phyloP scores from a whole-genome alignment of 1,140 invertebrate genomes.

The Drosophila sproati region DNA sequence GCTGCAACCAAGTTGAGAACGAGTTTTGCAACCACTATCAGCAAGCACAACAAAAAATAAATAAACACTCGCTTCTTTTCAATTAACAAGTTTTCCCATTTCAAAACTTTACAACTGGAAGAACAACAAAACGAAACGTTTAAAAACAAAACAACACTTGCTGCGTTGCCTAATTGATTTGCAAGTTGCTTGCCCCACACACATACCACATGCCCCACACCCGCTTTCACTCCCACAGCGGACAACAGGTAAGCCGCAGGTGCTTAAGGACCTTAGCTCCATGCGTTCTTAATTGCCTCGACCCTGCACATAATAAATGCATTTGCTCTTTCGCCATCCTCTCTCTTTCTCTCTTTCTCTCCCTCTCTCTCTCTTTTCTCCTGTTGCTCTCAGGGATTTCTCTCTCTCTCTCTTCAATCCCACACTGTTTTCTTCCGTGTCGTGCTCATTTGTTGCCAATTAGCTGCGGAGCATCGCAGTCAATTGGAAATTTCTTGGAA shows the following conservation, averaged over 20 bases:
- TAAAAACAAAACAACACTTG: slow-evolving; percentile 54
- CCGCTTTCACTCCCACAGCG: not conserved
- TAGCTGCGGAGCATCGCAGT: slow-evolving; percentile 79
- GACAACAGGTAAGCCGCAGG: slow-evolving; percentile 21
- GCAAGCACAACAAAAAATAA: not conserved
- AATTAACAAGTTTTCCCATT: slow-evolving; percentile 73
- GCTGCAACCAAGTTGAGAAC: slow-evolving; percentile 46
- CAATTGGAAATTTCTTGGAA: slow-evolving; percentile 75
- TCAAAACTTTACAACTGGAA: slow-evolving; percentile 18
- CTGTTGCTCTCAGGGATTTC: not conserved
- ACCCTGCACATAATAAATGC: slow-evolving; percentile 40
- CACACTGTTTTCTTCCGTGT: slow-evolving; percentile 34
- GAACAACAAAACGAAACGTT: slow-evolving; percentile 39
- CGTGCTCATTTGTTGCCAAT: slow-evolving; percentile 82
- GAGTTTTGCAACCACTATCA: slow-evolving; percentile 19
- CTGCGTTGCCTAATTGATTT: slow-evolving; percentile 75
- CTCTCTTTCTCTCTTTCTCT: not conserved
- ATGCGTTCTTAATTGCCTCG: slow-evolving; percentile 23
- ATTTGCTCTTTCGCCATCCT: slow-evolving; percentile 14
- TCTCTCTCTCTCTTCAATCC: not conserved
- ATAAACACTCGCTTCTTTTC: slow-evolving; percentile 68
- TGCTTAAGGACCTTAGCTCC: slow-evolving; percentile 50
- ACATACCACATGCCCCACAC: not conserved
- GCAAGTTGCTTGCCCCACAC: slow-evolving; percentile 33
- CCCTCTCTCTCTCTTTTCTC: not conserved